A percentile compares a stretch with the other conserved stretches of the same genome.
phyloP scores from a whole-genome alignment of 2,113 vertebrate genomes.

The Circaetus cinerascens region DNA sequence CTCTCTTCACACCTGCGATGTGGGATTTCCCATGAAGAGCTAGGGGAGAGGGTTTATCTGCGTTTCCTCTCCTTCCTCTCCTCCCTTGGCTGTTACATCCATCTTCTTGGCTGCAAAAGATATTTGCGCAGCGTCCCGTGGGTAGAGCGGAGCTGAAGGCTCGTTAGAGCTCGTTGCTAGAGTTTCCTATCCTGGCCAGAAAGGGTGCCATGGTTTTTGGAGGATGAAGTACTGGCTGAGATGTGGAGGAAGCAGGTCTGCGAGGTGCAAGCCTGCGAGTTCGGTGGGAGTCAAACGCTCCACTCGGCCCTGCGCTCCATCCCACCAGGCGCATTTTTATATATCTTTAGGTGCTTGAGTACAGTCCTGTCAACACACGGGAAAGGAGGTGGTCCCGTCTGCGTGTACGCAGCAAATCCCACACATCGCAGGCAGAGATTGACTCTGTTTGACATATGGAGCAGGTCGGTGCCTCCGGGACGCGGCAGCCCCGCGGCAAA shows the following conservation, averaged over 20 bases:
- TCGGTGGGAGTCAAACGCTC: background rate
- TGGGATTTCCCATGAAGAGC: background rate
- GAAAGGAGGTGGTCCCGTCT: background rate
- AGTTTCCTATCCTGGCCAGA: background rate
- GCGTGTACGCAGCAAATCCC: background rate
- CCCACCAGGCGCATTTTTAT: background rate
- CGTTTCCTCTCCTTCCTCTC: background rate
- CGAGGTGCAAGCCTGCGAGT: background rate
- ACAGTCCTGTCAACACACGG: background rate
- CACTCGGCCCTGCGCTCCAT: rapidly evolving
- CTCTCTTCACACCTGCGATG: rapidly evolving
- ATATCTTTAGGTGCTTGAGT: slow-evolving; percentile 2
- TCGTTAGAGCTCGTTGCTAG: rapidly evolving
- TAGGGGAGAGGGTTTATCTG: background rate
- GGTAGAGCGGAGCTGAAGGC: background rate
- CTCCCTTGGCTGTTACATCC: background rate
- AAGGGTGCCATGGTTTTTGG: background rate
- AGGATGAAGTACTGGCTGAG: background rate
- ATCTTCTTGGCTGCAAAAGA: background rate
- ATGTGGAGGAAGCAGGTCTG: background rate
- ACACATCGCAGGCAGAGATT: background rate
- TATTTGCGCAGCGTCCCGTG: rapidly evolving
- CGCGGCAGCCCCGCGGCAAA: rapidly evolving
- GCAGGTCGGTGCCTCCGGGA: background rate
- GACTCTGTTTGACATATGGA: background rate